Base-by-base conservation (phyloP, 2,113 vertebrate species). In the Salvelinus alpinus region DNA sequence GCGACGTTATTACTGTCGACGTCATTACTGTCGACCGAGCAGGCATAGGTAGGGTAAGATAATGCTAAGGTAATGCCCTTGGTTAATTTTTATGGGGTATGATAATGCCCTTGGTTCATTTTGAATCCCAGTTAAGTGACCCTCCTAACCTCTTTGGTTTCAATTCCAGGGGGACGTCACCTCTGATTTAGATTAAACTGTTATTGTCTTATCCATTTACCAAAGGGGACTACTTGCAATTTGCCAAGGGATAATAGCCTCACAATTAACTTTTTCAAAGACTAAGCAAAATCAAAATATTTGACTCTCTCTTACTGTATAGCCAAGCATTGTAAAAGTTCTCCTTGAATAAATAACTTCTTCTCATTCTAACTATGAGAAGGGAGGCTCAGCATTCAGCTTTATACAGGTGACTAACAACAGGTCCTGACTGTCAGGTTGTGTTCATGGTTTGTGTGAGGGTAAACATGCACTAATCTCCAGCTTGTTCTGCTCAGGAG, bases 401-500 rank as follows among this genome's bases (percentile, higher is more conserved):
- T 20, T 34, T 38, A n/a, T 34, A 68, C 29, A 68, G 31, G 31
- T 68, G 66, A 34, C 31, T 80, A 67, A 75, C 64, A n/a, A 70
- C 72, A 64, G 29, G 51, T 51, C 78, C 70, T 44, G 74, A 77
- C 70, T 67, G 72, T 84, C 62, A 24, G 74, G 82, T 78, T 75
- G 20, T 82, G 79, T 73, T 84, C 69, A 65, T 51, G 81, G 77
- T 73, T 79, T 24, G 80, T 48, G 71, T 66, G 78, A 85, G 79
- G 71, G 78, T 89, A 86, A 76, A 78, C 85, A 90, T 91, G 88
- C 88, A 91, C 88, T 90, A 89, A 87, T 75, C 84, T 86, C 76
- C 81, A 81, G 81, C 83, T 88, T 90, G 88, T 89, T 91, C 90
- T 88, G 88, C 89, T 92, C 91, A 92, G 89, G 88, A 89, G 86